phyloP scores from a whole-genome alignment of 2,888 invertebrate species.

The Galerucella pusilla region DNA sequence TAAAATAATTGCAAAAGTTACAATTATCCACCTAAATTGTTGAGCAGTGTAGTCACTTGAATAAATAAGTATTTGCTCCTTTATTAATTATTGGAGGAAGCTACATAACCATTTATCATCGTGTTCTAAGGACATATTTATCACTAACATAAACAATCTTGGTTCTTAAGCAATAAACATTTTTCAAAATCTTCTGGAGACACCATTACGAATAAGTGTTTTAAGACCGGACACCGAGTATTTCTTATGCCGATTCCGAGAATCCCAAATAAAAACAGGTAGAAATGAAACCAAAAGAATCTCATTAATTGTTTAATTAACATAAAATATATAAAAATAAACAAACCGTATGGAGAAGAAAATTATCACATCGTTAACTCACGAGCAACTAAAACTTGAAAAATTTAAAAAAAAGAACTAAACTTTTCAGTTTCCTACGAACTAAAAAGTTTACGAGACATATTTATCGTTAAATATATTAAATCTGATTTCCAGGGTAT shows the following conservation, averaged over 20 bases:
- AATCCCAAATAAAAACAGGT: slow-evolving; percentile 56
- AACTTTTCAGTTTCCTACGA: slow-evolving; percentile 1
- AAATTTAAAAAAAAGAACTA: slow-evolving; percentile 25
- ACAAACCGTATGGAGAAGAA: slow-evolving; percentile 53
- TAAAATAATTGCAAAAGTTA: too few relatives aligned
- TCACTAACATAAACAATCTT: slow-evolving; percentile 25
- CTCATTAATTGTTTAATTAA: slow-evolving; percentile 59
- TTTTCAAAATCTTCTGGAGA: slow-evolving; percentile 41
- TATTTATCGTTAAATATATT: slow-evolving; percentile 8
- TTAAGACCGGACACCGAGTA: slow-evolving; percentile 42
- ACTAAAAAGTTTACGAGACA: background rate
- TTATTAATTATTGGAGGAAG: slow-evolving; percentile 12
- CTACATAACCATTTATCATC: slow-evolving; percentile 16
- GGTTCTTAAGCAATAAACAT: slow-evolving; percentile 33
- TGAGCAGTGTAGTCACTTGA: background rate
- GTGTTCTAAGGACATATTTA: slow-evolving; percentile 18
- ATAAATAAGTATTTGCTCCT: background rate
- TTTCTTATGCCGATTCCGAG: slow-evolving; percentile 51
- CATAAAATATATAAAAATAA: slow-evolving; percentile 58
- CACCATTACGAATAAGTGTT: slow-evolving; percentile 30
- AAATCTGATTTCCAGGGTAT: slow-evolving; percentile 2
- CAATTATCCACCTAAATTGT: too few relatives aligned
- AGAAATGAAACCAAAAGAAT: slow-evolving; percentile 49
- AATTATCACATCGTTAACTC: slow-evolving; percentile 59
- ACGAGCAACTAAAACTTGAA: slow-evolving; percentile 54